These are phyloP conservation scores for Pachyseris speciosa DNA, from an alignment of 64 coral and sea anemone species.

Conservation along the genomic window DNA sequence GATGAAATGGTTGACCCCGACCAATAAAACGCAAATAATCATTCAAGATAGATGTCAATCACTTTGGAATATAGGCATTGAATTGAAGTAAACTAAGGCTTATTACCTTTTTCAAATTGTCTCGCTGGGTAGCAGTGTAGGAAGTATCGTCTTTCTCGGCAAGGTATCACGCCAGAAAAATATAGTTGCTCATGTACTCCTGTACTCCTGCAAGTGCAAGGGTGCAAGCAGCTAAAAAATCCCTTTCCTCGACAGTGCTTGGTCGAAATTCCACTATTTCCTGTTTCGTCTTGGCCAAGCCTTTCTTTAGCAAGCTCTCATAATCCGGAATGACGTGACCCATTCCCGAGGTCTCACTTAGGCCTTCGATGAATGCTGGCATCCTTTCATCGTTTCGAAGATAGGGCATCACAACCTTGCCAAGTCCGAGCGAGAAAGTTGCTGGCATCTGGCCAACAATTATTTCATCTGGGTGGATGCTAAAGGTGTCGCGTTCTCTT, in stretches of 20 bases:
- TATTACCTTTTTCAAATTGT: conserved; percentile 63
- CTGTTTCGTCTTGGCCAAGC: conserved; percentile 39
- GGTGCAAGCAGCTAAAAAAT: conserved; percentile 53
- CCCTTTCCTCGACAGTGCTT: conserved; percentile 15
- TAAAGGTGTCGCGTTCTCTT: conserved; percentile 29
- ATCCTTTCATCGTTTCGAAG: conserved; percentile 61
- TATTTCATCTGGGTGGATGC: conserved; percentile 72
- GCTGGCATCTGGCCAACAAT: conserved; percentile 73
- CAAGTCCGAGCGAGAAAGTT: conserved; percentile 67
- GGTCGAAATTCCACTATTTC: conserved; percentile 34
- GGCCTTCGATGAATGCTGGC: conserved; percentile 73
- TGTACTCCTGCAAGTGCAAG: conserved; percentile 57
- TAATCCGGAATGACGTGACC: conserved; percentile 70
- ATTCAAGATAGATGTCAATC: too few species aligned
- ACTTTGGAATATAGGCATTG: too few species aligned
- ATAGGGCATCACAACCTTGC: conserved; percentile 68
- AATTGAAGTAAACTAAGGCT: too few species aligned
- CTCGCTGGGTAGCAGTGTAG: conserved; percentile 9
- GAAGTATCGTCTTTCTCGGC: conserved; percentile 6
- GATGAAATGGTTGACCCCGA: too few species aligned
- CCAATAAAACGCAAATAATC: too few species aligned
- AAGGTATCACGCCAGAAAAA: conserved; percentile 30
- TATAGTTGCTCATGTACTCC: conserved; percentile 67
- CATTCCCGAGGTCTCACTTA: conserved; percentile 67
- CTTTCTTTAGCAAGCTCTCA: conserved; percentile 59